Evolutionary conservation across 2,797 vertebrate genomes (phyloP), one percentile per base, ranked within the genome.

Genomic region (Salmo trutta): DNA sequence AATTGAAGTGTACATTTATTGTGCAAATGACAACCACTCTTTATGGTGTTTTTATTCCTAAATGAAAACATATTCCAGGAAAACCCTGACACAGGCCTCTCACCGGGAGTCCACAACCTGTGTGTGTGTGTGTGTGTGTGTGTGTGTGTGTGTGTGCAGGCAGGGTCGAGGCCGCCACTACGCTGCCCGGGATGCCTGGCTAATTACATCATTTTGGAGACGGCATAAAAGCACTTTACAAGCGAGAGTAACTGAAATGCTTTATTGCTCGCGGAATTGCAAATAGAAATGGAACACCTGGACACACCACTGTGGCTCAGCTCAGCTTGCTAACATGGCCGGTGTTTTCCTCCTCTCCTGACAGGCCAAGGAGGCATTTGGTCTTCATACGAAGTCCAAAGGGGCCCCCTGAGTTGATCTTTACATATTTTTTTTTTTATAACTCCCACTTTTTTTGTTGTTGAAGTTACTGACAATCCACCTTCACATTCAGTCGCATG

Each of bases 271-370:
- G 17, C 78, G 74, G 90, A 94, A 94, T 90, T 91, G 91, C 90
- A 93, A 95, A 94, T 95, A 94, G 94, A 93, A 94, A 91, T 82
- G 86, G 90, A 93, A 92, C 93, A 95, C 93, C 94, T 95, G 93
- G 92, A 64, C 59, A 64, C 10, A 12, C 59, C 21, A 24, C n/a
- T 12, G n/a, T 1, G 21, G 21, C 59, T 64, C 59, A 14, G n/a
- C 59, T 27, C n/a, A 24, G 29, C 14, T 81, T 69, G 86, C 86
- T 85, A 31, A 87, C 89, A 77, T 31, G 79, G 79, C 80, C 82
- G 21, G 31, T 33, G 10, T 59, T 41, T 24, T 36, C 62, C 59
- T 31, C 59, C 79, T 83, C 81, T 59, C 2, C 16, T 24, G 79
- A 76, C 83, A 12, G 66, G 51, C 73, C 83, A 29, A 17, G 29